Evolutionary conservation across 2,797 vertebrate species (phyloP).

Genomic region (Fratercula arctica): DNA sequence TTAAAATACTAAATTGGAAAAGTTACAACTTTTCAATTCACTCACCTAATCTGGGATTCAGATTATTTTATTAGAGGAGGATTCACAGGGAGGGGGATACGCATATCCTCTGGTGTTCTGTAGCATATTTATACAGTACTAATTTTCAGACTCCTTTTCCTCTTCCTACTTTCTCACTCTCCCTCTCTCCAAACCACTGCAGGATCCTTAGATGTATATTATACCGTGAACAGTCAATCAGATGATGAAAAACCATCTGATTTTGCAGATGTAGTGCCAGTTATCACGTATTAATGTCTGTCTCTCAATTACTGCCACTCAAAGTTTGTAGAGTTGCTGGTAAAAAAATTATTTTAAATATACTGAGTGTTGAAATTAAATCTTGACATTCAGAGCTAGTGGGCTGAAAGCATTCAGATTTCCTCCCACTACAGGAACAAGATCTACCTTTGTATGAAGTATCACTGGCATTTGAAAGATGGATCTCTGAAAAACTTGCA

Average conservation of each 20-base stretch:
- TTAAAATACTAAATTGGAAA: not conserved
- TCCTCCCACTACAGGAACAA: not conserved
- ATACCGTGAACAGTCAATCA: not conserved
- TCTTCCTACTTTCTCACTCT: not conserved
- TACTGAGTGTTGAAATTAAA: constrained; percentile 5
- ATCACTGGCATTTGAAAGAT: not conserved
- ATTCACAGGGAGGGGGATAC: not conserved
- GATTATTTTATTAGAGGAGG: not conserved
- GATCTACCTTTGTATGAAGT: not conserved
- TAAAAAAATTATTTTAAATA: not conserved
- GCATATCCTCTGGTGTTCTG: not conserved
- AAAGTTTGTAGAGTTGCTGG: not conserved
- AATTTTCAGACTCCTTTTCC: not conserved
- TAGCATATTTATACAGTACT: not conserved
- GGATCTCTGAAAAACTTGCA: not conserved
- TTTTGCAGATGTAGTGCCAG: not conserved
- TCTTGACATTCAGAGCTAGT: constrained; percentile 14
- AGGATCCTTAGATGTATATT: not conserved
- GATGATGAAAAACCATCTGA: not conserved
- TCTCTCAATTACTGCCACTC: not conserved
- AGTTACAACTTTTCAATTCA: not conserved
- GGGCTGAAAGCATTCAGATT: not conserved
- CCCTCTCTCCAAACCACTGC: not conserved
- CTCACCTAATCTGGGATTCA: not conserved
- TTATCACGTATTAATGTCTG: not conserved